These are phyloP conservation scores for Hoplias malabaricus DNA, from an alignment of 2,113 vertebrate genomes.

Conservation along the genomic window DNA sequence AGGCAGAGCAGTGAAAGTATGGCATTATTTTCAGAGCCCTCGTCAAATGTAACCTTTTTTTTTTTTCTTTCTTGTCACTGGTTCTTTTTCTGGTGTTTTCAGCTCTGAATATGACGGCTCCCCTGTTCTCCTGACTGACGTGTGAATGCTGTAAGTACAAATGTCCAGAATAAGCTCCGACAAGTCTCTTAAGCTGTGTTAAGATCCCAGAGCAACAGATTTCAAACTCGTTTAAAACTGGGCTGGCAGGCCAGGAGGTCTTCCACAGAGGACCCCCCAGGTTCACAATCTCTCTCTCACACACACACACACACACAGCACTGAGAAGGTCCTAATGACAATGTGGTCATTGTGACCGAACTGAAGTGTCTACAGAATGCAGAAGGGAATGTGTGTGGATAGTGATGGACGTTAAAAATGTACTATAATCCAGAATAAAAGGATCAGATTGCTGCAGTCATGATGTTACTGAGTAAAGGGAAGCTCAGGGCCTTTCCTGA, in stretches of 20 bases:
- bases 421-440: too few species aligned
- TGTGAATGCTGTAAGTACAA: slow-evolving; percentile 38
- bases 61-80: slow-evolving; percentile 27
- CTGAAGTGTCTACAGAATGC: slow-evolving; percentile 6
- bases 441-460: too few species aligned
- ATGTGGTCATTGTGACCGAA: neutral
- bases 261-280: neutral
- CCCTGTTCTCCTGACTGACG: slow-evolving; percentile 31
- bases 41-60: slow-evolving; percentile 48
- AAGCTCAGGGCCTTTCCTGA: too few species aligned
- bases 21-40: slow-evolving; percentile 54
- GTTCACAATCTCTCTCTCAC: neutral
- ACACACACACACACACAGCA: neutral
- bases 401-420: too few species aligned
- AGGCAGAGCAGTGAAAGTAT: slow-evolving; percentile 59
- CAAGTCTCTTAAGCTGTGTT: slow-evolving; percentile 30
- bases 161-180: slow-evolving; percentile 33
- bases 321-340: neutral
- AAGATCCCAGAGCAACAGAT: slow-evolving; percentile 18
- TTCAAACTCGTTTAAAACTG: slow-evolving; percentile 36
- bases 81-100: slow-evolving; percentile 44
- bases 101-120: slow-evolving; percentile 37
- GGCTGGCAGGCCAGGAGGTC: neutral
- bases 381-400: neutral
- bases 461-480: too few species aligned